Percentiles rank a stretch among this genome's conserved stretches.
Evolutionary conservation across 2,113 vertebrate genomes (phyloP).

Genomic region (Noturus placidus): DNA sequence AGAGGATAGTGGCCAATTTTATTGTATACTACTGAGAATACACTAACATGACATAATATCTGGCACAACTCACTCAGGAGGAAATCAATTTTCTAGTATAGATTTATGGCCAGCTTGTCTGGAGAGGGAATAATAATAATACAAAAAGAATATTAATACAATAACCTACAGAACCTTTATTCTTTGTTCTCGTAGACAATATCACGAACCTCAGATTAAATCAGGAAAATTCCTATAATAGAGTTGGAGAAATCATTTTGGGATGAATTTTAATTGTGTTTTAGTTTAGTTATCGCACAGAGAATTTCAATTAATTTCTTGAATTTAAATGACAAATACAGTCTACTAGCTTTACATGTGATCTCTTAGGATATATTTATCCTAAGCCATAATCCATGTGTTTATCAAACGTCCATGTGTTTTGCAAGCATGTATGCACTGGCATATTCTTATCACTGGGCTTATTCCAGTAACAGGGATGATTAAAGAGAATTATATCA

Average conservation of each 20-base stretch:
- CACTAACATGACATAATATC: slow-evolving; percentile 11
- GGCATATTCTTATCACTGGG: too few relatives aligned
- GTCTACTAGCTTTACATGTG: background rate
- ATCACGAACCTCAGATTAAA: background rate
- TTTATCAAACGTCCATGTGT: background rate
- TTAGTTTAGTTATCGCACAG: background rate
- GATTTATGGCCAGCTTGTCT: slow-evolving; percentile 7
- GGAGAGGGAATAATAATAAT: background rate
- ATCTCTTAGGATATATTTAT: background rate
- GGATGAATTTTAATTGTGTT: background rate
- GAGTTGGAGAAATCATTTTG: background rate
- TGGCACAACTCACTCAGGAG: slow-evolving; percentile 2
- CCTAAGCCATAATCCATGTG: background rate
- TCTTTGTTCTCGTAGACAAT: background rate
- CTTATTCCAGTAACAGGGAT: background rate
- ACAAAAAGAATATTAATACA: background rate
- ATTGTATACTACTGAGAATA: slow-evolving; percentile 23
- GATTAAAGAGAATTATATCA: background rate
- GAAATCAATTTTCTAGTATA: slow-evolving; percentile 15
- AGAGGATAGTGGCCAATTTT: slow-evolving; percentile 23
- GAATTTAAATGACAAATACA: background rate
- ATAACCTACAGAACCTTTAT: background rate
- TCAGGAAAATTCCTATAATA: background rate
- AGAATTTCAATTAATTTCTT: background rate
- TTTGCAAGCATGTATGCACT: background rate